These are phyloP conservation scores for Acanthoscelides obtectus DNA, from an alignment of 2,888 invertebrate species.

Conservation along the genomic window DNA sequence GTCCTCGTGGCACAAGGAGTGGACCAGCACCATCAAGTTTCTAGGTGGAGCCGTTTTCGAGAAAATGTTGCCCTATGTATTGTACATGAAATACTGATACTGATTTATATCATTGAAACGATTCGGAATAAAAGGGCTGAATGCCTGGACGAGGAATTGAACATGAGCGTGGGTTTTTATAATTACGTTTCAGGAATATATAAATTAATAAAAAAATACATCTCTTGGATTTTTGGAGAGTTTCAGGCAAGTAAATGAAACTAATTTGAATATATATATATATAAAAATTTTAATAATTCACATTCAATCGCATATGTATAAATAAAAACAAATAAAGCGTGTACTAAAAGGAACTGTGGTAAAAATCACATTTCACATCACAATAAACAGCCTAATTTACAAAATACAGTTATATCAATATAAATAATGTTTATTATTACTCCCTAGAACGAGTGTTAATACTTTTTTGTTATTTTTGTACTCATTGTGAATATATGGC, in stretches of 20 bases:
- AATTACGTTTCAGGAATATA: too few species aligned
- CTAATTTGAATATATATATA: not conserved
- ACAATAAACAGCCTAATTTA: not conserved
- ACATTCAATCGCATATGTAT: not conserved
- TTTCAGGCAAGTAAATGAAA: too few species aligned
- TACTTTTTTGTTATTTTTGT: not conserved
- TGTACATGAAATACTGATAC: not conserved
- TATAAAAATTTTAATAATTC: not conserved
- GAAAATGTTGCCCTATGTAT: not conserved
- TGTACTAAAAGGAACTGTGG: not conserved
- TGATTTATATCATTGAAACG: not conserved
- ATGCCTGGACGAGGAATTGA: not conserved
- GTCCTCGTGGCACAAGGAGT: constrained; percentile 45
- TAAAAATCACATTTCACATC: not conserved
- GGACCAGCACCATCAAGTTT: constrained; percentile 28
- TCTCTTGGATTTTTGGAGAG: too few species aligned
- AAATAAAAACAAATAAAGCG: not conserved
- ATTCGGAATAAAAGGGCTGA: not conserved
- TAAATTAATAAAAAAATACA: too few species aligned
- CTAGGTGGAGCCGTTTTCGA: not conserved
- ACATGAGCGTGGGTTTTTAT: not conserved
- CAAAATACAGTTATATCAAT: not conserved
- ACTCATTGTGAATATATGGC: not conserved
- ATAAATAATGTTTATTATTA: not conserved
- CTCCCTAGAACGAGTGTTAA: not conserved